phyloP scores from a whole-genome alignment of 2,113 vertebrate species.

The Varanus komodoensis region DNA sequence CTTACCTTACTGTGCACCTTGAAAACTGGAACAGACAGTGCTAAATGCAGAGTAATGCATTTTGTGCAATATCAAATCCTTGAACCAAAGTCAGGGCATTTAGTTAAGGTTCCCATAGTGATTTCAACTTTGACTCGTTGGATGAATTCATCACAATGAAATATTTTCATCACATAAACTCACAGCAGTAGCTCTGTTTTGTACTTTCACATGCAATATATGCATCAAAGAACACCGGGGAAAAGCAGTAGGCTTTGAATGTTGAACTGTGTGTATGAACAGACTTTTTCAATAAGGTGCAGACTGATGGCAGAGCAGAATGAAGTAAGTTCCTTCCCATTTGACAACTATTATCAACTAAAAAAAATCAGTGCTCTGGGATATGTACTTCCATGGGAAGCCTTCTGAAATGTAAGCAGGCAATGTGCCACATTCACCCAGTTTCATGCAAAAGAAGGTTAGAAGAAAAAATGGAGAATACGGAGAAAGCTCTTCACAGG shows the following conservation, averaged over 20 bases:
- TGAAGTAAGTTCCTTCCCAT: constrained; percentile 26
- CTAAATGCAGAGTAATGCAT: constrained; percentile 25
- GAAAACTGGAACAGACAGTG: constrained; percentile 29
- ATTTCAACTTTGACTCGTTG: constrained; percentile 16
- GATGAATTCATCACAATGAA: constrained; percentile 25
- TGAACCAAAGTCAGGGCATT: constrained; percentile 36
- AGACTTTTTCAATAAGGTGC: accelerated
- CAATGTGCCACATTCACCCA: constrained; percentile 2
- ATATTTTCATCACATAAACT: constrained; percentile 40
- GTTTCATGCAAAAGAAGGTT: constrained; percentile 31
- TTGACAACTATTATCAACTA: background rate
- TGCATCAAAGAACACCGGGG: constrained; percentile 24
- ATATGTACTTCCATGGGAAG: constrained; percentile 28
- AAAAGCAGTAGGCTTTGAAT: constrained; percentile 26
- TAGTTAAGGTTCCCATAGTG: constrained; percentile 36
- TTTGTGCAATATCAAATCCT: constrained; percentile 33
- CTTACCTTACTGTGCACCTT: constrained; percentile 25
- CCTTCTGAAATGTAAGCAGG: background rate
- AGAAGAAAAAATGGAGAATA: constrained; percentile 37
- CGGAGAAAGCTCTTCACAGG: constrained; percentile 25
- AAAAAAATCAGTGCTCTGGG: constrained; percentile 15
- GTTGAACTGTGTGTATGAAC: background rate
- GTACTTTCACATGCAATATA: constrained; percentile 4
- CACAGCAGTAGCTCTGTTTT: background rate
- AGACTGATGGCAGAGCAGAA: constrained; percentile 37